A percentile compares a stretch with the other conserved stretches of the same genome.
These are phyloP conservation scores for Tinea pellionella DNA, from an alignment of 2,888 invertebrate genomes.

Conservation along the genomic window DNA sequence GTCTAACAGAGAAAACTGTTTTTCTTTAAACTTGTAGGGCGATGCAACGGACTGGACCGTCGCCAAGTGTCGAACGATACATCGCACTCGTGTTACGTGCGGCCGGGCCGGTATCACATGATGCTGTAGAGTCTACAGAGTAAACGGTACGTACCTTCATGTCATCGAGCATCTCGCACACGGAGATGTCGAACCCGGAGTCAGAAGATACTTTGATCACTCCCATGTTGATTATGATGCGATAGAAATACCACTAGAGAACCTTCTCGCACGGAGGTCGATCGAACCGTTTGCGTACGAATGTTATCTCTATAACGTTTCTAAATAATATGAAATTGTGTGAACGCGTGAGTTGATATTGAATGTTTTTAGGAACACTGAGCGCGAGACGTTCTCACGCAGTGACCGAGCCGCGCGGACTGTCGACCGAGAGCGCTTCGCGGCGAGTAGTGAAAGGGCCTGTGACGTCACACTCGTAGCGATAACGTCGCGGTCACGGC, in stretches of 20 bases:
- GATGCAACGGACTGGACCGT: slow-evolving; percentile 17
- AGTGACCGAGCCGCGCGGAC: slow-evolving; percentile 66
- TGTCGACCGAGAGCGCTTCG: slow-evolving; percentile 36
- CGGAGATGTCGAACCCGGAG: slow-evolving; percentile 54
- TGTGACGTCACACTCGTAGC: slow-evolving; percentile 66
- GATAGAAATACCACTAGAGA: neutral
- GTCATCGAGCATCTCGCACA: slow-evolving; percentile 60
- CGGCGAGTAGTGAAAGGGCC: slow-evolving; percentile 63
- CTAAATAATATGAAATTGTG: slow-evolving; percentile 22
- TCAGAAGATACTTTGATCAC: slow-evolving; percentile 60
- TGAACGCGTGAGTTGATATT: slow-evolving; percentile 31
- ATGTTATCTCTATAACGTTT: neutral
- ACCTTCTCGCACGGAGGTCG: slow-evolving; percentile 38
- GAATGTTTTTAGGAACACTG: slow-evolving; percentile 41
- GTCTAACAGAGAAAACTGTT: neutral
- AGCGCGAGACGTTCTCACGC: slow-evolving; percentile 57
- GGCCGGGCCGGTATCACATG: slow-evolving; percentile 2
- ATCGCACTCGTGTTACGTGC: neutral
- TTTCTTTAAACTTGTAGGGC: slow-evolving; percentile 31
- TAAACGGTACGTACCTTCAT: slow-evolving; percentile 62
- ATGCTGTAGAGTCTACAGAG: too few relatives aligned
- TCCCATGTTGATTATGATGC: slow-evolving; percentile 36
- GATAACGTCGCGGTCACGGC: slow-evolving; percentile 43
- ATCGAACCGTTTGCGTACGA: slow-evolving; percentile 40
- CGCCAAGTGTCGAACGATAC: slow-evolving; percentile 3